These are phyloP conservation scores for Sitophilus oryzae DNA, from an alignment of 1,140 invertebrate species.

Conservation along the genomic window DNA sequence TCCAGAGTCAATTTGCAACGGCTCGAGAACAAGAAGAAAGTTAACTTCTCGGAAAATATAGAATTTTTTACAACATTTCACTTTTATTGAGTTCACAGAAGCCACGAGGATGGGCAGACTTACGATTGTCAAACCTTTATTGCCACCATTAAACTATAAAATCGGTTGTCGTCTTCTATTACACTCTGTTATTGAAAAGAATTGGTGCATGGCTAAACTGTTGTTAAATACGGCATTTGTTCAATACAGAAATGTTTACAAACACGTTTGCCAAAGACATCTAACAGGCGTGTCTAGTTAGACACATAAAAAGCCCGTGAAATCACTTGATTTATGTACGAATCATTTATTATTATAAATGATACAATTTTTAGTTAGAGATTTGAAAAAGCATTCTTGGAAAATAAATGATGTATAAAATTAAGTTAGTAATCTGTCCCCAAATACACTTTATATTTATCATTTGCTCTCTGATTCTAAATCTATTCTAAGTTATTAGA, in stretches of 20 bases:
- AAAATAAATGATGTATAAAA: no score
- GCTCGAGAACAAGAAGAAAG: no score
- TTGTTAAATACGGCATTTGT: constrained; percentile 8
- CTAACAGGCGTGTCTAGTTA: background rate
- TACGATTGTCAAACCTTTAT: constrained; percentile 5
- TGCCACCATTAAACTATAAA: constrained; percentile 10
- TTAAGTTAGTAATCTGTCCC: no score
- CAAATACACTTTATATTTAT: no score
- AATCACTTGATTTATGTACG: background rate
- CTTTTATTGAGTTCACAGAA: constrained; percentile 14
- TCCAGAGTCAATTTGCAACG: no score
- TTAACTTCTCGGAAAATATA: no score
- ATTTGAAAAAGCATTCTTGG: no score
- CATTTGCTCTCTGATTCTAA: no score
- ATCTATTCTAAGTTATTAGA: no score
- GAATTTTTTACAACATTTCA: constrained; percentile 4
- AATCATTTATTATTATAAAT: no score
- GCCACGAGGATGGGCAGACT: constrained; percentile 15
- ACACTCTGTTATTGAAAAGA: background rate
- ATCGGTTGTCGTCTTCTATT: background rate
- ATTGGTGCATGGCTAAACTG: constrained; percentile 13
- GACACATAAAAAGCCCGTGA: background rate
- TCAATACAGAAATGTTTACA: background rate
- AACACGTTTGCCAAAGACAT: background rate
- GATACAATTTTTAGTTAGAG: no score